Evolutionary conservation across 2,797 vertebrate species (phyloP), one percentile per base, ranked within the genome.

Genomic region (Falco columbarius): DNA sequence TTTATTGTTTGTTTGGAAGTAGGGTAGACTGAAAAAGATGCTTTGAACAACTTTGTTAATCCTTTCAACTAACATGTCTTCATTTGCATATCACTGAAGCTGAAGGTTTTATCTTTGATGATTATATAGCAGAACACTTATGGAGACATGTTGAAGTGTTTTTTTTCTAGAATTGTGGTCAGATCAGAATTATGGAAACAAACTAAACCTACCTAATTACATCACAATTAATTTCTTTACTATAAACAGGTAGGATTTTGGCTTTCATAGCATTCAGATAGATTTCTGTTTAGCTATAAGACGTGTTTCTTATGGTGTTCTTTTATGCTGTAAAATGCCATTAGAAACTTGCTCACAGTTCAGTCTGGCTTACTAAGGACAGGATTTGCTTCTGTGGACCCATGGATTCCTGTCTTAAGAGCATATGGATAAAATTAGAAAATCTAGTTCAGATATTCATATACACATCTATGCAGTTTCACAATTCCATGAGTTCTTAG

Each of bases 1-100:
- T 96, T 97, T 95, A 95, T 89, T 95, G 92, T 94, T 97, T 97
- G 82, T 96, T 96, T 95, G 86, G 86, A 90, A 86, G 89, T 51
- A 95, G 91, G 93, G 81, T 58, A 95, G 96, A 92, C 91, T 38
- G 83, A 56, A 89, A 90, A 96, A 83, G 72, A 95, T 93, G 75
- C 84, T 97, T 90, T 92, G 95, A 97, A 94, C 88, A 94, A 91
- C 81, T 91, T 89, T 9, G 86, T 95, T 97, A 97, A 97, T 96
- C 95, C 93, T 96, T 94, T 96, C 80, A 67, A 93, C 82, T 97
- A 95, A 91, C 96, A 94, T 77, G 74, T 93, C 95, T 95, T 87
- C 81, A 36, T 96, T 97, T 96, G 75, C 94, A 81, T 34, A 38
- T 70, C 86, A 74, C 72, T 93, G 74, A 63, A 90, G 86, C 63